Evolutionary conservation across 2,888 invertebrate species (phyloP).

Genomic region (Pedicia rivosa): DNA sequence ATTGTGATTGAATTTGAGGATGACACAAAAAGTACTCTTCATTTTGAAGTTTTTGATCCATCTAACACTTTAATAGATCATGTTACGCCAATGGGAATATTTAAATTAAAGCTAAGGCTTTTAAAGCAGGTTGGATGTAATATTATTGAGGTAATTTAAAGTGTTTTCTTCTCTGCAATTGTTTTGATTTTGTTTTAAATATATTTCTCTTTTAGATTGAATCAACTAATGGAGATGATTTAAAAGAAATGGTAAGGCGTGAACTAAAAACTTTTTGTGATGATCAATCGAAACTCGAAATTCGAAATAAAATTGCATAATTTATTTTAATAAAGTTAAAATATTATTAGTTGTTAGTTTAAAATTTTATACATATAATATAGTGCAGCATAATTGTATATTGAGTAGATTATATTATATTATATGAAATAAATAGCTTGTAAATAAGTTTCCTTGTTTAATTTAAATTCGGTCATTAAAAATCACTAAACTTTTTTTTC

Average conservation of each 20-base stretch:
- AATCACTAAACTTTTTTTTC: not conserved
- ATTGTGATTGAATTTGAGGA: conserved; percentile 16
- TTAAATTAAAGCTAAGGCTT: conserved; percentile 21
- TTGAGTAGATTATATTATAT: too few relatives aligned
- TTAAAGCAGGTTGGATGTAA: conserved; percentile 19
- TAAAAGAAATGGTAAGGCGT: too few relatives aligned
- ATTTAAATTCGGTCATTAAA: not conserved
- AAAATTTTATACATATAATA: not conserved
- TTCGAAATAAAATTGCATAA: not conserved
- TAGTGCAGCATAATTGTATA: not conserved
- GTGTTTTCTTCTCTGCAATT: too few relatives aligned
- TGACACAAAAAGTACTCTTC: conserved; percentile 10
- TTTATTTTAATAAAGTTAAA: not conserved
- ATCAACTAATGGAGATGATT: too few relatives aligned
- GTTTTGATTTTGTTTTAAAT: too few relatives aligned
- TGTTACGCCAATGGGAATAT: conserved; percentile 17
- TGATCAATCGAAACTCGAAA: not conserved
- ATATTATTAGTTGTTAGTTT: not conserved
- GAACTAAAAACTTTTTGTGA: too few relatives aligned
- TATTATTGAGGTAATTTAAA: conserved; percentile 22
- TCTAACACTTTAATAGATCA: conserved; percentile 21
- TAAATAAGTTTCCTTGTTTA: not conserved
- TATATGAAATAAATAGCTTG: too few relatives aligned
- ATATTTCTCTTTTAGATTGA: too few relatives aligned
- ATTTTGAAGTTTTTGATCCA: conserved; percentile 21